Base-by-base conservation (phyloP, 2,797 vertebrate species). In the Rhinatrema bivittatum region DNA sequence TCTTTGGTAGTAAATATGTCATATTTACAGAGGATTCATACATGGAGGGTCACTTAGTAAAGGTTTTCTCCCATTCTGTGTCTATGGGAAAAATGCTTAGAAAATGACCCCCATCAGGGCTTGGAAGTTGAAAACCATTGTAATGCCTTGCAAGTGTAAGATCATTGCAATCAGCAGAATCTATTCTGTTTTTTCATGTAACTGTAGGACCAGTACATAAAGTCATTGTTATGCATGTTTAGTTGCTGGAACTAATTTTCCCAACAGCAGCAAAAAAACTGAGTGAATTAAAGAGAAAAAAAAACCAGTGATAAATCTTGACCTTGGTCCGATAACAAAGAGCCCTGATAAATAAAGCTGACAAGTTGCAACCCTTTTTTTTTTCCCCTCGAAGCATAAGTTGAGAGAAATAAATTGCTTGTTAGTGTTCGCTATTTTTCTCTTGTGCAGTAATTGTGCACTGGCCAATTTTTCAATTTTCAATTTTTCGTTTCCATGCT, bases 231-330 rank as follows among this genome's bases (percentile, higher is more conserved):
- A 23, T 5, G 23, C 14, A 12, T 20, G n/a, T 26, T 13, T 36
- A 27, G 3, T 29, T 52, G 46, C 31, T 23, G 12, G 18, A 50
- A 32, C 30, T 32, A 20, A 13, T 42, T 56, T 47, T 16, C 22
- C 6, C 1, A 1, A 7, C 5, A 39, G 30, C 4, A 22, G 7
- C n/a, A n/a, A n/a, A n/a, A n/a, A 36, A 42, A 16, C 2, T 32
- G 21, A 25, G 1, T 13, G 21, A 46, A 46, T 21, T 27, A 37
- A 39, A 42, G 41, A 5, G 10, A 31, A 36, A 46, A 31, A 36
- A 46, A 23, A 10, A 22, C 9, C n/a, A 0, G 2, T 36, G 12
- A 26, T 20, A 32, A 45, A 29, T 38, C 15, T 53, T 39, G 5
- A 15, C 5, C 3, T 22, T 30, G 2, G 1, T 2, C n/a, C 42